Base-by-base conservation (phyloP, 2,113 vertebrate genomes). In the Nycticryphes semicollaris region DNA sequence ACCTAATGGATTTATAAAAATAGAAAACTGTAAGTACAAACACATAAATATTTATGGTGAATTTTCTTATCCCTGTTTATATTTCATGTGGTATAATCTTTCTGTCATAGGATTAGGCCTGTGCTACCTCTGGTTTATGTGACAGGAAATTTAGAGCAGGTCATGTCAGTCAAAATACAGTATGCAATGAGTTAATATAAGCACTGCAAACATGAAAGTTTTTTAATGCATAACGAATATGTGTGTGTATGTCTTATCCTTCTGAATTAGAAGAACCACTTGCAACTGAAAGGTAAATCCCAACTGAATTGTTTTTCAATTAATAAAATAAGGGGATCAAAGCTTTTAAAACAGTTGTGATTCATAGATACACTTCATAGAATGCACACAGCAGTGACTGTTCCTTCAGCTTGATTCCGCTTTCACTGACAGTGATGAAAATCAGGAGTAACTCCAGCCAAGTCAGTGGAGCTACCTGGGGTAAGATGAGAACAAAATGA, bases 1-100 rank as follows among this genome's bases (percentile, higher is more conserved):
- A 87, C 27, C 50, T 84, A 91, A 81, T 75, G 63, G 62, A 50
- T 93, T 94, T 96, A 77, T 90, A 87, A 96, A 97, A 97, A 90
- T 59, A 91, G 87, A 91, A 94, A 70, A 79, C 47, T 79, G 35
- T 41, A 83, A 82, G 35, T 87, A 56, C 45, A 94, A 93, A 81
- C 16, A 72, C 70, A 90, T 97, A 60, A 94, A 92, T 94, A 95
- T 94, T 94, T 87, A 95, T 94, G 50, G 43, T 90, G 66, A 87
- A 88, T 93, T 89, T 94, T 89, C 76, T 57, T 84, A 87, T 76
- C 31, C n/a, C 31, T 73, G 25, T 88, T 83, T 92, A 12, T 84
- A 74, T 89, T 88, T 84, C 48, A 64, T 62, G 19, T 81, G 69
- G 51, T 53, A 89, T 80, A 87, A 87, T 69, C 73, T 78, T 81